Evolutionary conservation across 2,888 invertebrate species (phyloP), one percentile per base, ranked within the genome.

Genomic region (Dorcus hopei): DNA sequence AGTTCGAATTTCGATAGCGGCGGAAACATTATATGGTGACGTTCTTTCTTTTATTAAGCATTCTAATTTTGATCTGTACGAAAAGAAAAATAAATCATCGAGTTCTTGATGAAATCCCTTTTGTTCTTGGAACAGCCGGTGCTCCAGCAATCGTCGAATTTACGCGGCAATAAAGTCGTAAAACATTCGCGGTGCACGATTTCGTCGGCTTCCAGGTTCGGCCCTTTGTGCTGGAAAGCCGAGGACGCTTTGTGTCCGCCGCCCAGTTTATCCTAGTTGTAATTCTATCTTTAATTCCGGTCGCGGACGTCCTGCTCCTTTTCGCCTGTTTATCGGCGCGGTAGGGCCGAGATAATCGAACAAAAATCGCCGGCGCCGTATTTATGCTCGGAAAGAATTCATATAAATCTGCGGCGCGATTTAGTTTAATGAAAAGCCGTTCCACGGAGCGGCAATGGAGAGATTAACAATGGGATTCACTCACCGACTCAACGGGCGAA

Each of bases 241-340:
- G 58, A 64, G 64, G 65, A 61, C 62, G 63, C 65, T 67, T 64
- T 65, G 64, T 66, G 65, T 65, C 65, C 65, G 61, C 58, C 55
- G 62, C 61, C 55, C 65, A 66, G 68, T 68, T 69, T 65, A 65
- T 65, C 55, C 62, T 57, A 33, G 61, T 54, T 64, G 69, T 69
- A 69, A 69, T 68, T 66, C 69, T 65, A 63, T 69, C 66, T 68
- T 65, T 63, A 68, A 68, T 66, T 68, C 65, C 67, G 57, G 58
- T 61, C 64, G 60, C 65, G 62, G 45, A 16, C 26, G 26, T 33
- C 26, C 26, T 58, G 59, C 58, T 63, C 64, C 62, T 61, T 60
- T 64, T 62, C 61, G 59, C 63, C 64, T 68, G 66, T 65, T 66
- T 66, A 61, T 64, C 60, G 48, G 51, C 9, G 49, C 39, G 38